Evolutionary conservation across 2,797 vertebrate genomes (phyloP), one percentile per base, ranked within the genome.

Genomic region (Apogon hyalosoma): DNA sequence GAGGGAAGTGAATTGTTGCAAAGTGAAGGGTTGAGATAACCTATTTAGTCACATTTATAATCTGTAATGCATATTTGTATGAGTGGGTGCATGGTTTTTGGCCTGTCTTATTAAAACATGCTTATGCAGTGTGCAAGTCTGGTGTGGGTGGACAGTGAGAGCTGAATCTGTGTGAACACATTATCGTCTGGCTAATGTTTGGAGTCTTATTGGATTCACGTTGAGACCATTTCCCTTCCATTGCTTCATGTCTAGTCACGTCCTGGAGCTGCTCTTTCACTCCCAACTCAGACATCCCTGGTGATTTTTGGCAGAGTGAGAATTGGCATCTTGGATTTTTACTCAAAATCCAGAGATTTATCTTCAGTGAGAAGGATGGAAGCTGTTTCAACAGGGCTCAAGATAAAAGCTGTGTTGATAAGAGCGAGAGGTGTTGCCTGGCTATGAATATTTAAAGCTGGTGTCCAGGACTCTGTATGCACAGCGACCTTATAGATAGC

Each of bases 171-270:
- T 67, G 69, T 55, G 66, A 74, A 58, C 55, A 54, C 55, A 58
- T 80, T 70, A 83, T 76, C 36, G 24, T 67, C 56, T 77, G 67
- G 66, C 42, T 84, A 78, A 85, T 83, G 74, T 80, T 54, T 21
- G 11, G 43, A 67, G 65, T 82, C 80, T 79, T 80, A 86, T 76
- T 84, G 80, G 79, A 63, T 82, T 74, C 62, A 77, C 45, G 18
- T 70, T 68, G 66, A 67, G 59, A 50, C 69, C 33, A 18, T 82
- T 85, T 80, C 75, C 70, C 51, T 71, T 70, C 49, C 64, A 36
- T 79, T 68, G 65, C 77, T 64, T 65, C 63, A 77, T 79, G 80
- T 89, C 84, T 88, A 51, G 78, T 90, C 85, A 90, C 73, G 77
- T 87, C 69, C 53, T 11, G 11, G 56, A 79, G 53, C 52, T 7